Evolutionary conservation across 2,113 vertebrate genomes (phyloP).

Genomic region (Argyrosomus japonicus): DNA sequence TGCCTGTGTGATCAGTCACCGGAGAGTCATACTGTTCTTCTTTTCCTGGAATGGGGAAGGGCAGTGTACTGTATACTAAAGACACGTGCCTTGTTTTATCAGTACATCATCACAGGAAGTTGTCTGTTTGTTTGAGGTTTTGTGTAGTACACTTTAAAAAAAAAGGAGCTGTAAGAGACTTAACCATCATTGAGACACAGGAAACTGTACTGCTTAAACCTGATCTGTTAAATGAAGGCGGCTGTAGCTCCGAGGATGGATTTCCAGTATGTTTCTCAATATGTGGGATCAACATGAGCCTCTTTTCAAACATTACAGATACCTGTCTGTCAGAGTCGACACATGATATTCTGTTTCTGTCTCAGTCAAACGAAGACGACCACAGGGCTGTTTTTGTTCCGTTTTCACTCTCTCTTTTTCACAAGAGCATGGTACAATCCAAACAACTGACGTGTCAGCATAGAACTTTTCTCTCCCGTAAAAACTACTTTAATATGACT

Average conservation of each 20-base stretch:
- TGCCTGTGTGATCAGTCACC: background rate
- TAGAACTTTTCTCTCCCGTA: too few species aligned
- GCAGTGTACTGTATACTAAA: background rate
- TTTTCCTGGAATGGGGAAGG: background rate
- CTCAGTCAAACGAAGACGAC: too few species aligned
- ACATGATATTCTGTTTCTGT: too few species aligned
- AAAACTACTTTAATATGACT: too few species aligned
- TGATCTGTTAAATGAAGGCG: background rate
- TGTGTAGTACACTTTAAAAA: background rate
- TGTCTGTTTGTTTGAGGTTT: slow-evolving; percentile 14
- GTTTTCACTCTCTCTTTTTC: too few species aligned
- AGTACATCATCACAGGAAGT: slow-evolving; percentile 29
- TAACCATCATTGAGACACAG: slow-evolving; percentile 8
- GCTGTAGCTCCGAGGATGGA: background rate
- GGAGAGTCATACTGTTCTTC: background rate
- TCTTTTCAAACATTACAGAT: background rate
- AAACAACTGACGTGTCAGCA: too few species aligned
- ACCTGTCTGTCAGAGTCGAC: background rate
- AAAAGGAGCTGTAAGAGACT: background rate
- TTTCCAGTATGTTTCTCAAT: background rate
- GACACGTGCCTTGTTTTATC: slow-evolving; percentile 33
- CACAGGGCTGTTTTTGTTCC: too few species aligned
- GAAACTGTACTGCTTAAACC: slow-evolving; percentile 2
- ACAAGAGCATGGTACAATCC: too few species aligned
- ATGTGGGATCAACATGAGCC: too few species aligned